These are phyloP conservation scores for Prionailurus viverrinus DNA, from an alignment of 2,113 vertebrate genomes.

Conservation along the genomic window DNA sequence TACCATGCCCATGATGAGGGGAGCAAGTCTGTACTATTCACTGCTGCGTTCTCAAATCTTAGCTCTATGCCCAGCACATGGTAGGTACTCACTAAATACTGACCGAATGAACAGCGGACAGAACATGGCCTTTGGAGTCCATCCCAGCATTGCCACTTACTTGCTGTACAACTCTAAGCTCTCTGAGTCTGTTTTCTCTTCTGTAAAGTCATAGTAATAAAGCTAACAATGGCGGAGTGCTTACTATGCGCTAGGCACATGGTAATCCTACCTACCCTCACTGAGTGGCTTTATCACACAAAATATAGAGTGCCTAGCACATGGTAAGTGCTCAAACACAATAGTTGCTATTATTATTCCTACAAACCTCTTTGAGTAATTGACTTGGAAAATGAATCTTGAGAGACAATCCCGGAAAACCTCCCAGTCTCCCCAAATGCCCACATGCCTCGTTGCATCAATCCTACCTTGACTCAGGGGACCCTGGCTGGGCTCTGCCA, in stretches of 20 bases:
- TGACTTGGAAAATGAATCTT: conserved; percentile 42
- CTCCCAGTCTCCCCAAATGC: not conserved
- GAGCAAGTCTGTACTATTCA: not conserved
- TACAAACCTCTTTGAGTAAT: not conserved
- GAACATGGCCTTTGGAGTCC: not conserved
- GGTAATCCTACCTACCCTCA: not conserved
- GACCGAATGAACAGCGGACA: not conserved
- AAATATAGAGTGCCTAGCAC: not conserved
- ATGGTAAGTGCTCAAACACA: not conserved
- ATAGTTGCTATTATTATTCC: not conserved
- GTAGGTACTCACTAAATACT: not conserved
- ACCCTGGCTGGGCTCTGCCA: conserved; percentile 84
- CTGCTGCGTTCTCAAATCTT: not conserved
- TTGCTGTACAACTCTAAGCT: not conserved
- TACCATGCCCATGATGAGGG: not conserved
- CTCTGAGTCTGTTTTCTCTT: not conserved
- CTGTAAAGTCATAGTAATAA: not conserved
- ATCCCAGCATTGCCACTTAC: not conserved
- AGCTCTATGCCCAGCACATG: not conserved
- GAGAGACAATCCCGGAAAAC: not conserved
- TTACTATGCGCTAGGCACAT: not conserved
- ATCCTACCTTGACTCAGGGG: conserved; percentile 90
- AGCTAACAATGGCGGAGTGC: not conserved
- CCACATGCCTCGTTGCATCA: not conserved
- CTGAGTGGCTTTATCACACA: not conserved